Percentiles rank a stretch among this genome's conserved stretches.
Conservation (phyloP, 2,113 vertebrate genomes). For the Cynopterus brachyotis region DNA sequence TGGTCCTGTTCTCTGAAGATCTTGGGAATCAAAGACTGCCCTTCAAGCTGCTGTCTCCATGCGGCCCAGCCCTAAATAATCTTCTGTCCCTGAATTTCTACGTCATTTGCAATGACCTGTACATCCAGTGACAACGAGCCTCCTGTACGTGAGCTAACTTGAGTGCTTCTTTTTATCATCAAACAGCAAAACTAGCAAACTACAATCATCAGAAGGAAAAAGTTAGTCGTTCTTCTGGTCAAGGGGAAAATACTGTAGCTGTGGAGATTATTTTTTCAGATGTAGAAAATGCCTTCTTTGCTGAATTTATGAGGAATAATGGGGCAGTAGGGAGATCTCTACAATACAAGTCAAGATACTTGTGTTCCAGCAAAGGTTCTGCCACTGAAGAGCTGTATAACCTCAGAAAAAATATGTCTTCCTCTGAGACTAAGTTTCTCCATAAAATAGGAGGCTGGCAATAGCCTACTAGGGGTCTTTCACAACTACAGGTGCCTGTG, state of each 20-base stretch:
- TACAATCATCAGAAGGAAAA: neutral
- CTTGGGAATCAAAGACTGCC: neutral
- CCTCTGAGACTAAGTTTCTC: neutral
- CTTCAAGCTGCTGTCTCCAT: neutral
- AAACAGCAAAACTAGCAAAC: neutral
- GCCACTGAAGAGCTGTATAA: neutral
- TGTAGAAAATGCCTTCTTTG: neutral
- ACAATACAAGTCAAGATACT: neutral
- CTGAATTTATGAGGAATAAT: neutral
- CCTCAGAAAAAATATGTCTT: neutral
- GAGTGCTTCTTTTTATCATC: neutral
- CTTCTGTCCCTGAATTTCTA: neutral
- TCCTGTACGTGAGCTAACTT: neutral
- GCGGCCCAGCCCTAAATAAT: neutral
- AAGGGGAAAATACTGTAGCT: neutral
- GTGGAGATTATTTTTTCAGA: neutral
- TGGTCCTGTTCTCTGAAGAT: neutral
- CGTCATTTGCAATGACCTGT: too few species aligned
- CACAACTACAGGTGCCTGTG: neutral
- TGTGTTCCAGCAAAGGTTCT: neutral
- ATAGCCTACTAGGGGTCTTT: neutral
- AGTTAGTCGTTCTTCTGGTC: neutral
- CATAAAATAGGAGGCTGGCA: neutral
- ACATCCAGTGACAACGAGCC: neutral
- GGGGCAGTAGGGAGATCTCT: neutral